phyloP scores from a whole-genome alignment of 2,888 invertebrate species.

The Kryphioiulus occultus region DNA sequence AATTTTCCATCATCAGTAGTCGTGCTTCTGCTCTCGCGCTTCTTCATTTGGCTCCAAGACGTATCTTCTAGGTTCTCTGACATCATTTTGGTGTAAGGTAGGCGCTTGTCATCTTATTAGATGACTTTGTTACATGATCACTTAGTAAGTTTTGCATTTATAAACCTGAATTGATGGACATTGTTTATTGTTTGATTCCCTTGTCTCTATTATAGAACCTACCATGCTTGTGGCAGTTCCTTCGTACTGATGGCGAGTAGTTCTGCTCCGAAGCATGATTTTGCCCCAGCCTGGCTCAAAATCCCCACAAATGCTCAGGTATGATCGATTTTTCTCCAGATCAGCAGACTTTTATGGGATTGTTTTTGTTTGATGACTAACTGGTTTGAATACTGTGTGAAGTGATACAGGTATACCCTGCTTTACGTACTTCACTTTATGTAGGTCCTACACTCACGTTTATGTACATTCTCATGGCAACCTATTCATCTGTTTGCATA shows the following conservation, averaged over 20 bases:
- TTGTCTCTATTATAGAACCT: not conserved
- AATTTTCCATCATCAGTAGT: not conserved
- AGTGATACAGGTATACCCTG: too few relatives aligned
- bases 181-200: not conserved
- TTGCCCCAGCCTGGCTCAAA: constrained; percentile 64
- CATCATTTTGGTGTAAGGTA: constrained; percentile 3
- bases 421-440: too few relatives aligned
- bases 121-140: not conserved
- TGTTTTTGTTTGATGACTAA: too few relatives aligned
- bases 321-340: constrained; percentile 50
- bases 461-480: too few relatives aligned
- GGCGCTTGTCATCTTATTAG: not conserved
- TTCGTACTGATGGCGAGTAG: constrained; percentile 57
- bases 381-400: too few relatives aligned
- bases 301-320: constrained; percentile 61
- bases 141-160: too few relatives aligned
- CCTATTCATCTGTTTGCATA: too few relatives aligned
- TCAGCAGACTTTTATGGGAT: not conserved
- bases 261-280: constrained; percentile 63
- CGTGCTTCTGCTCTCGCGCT: not conserved
- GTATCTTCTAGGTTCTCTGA: not conserved
- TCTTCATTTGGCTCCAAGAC: not conserved
- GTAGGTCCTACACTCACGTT: too few relatives aligned
- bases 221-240: constrained; percentile 51
- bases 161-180: not conserved